Evolutionary conservation across 2,888 invertebrate genomes (phyloP).

Genomic region (Yponomeuta sedellus): DNA sequence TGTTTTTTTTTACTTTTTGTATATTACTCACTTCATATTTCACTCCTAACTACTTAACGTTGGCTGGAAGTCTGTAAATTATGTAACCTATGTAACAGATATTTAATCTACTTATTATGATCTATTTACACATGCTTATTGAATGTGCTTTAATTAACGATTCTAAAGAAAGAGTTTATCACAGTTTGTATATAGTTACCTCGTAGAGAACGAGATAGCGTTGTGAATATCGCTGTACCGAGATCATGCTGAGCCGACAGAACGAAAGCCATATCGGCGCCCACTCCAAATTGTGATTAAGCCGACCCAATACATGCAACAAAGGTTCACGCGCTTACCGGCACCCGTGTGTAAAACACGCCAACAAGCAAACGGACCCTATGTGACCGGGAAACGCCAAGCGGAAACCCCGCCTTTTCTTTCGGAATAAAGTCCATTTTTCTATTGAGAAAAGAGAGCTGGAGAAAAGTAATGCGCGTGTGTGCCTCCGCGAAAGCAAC

Average conservation of each 20-base stretch:
- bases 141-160: no score
- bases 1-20: no score
- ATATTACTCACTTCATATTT: no score
- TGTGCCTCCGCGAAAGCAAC: slow-evolving; percentile 73
- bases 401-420: not conserved
- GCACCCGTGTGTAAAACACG: slow-evolving; percentile 26
- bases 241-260: slow-evolving; percentile 54
- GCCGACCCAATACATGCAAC: slow-evolving; percentile 75
- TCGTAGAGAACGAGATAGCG: no score
- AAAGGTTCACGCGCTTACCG: slow-evolving; percentile 73
- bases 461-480: slow-evolving; percentile 45
- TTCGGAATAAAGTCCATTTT: not conserved
- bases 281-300: slow-evolving; percentile 76
- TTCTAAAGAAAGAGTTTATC: no score
- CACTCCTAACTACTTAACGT: no score
- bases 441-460: not conserved
- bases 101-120: no score
- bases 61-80: no score
- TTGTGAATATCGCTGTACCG: no score
- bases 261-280: slow-evolving; percentile 69
- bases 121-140: no score
- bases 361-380: not conserved
- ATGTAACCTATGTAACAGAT: no score
- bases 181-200: no score
- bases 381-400: slow-evolving; percentile 20